Evolutionary conservation across 2,113 vertebrate genomes (phyloP), one percentile per base, ranked within the genome.

Genomic region (Argyrosomus japonicus): DNA sequence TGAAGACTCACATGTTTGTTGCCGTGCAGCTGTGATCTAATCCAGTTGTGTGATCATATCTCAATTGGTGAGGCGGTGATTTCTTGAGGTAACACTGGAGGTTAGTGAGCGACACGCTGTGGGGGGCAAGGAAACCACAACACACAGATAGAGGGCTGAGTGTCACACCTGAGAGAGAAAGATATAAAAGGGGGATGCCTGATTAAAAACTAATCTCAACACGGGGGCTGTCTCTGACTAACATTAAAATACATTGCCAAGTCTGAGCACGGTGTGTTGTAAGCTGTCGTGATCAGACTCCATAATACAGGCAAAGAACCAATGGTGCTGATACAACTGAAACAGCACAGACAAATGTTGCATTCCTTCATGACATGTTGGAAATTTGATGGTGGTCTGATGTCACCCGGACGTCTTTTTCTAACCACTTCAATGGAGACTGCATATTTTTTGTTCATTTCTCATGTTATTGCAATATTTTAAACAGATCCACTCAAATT

Each of bases 1-100:
- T 40, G 1, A 6, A 18, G 21, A 91, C 91, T 91, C 73, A 93
- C 92, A 91, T 93, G 89, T 91, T 94, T 88, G 85, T 88, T 82
- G 90, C 85, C 21, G 69, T 81, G 74, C 83, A 84, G 84, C 83
- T 84, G 81, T 54, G 57, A 40, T 91, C 84, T 91, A 92, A 81
- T 87, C 54, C 77, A 64, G 67, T 79, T 83, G 88, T 62, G 71
- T 63, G 68, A 79, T 87, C 91, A 94, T 93, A 82, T 86, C 88
- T 92, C 81, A 70, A 79, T 32, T 40, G 74, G 81, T 67, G 77
- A 71, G 88, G 88, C 21, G n/a, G 68, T 23, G 72, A 64, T 47
- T 73, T 83, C 58, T 81, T 60, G 76, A 65, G 63, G 62, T 70
- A 53, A 89, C 65, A 48, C 50, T 11, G 23, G 77, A 82, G 53